Base-by-base conservation (phyloP, 2,797 vertebrate species). In the Notolepis coatsorum region DNA sequence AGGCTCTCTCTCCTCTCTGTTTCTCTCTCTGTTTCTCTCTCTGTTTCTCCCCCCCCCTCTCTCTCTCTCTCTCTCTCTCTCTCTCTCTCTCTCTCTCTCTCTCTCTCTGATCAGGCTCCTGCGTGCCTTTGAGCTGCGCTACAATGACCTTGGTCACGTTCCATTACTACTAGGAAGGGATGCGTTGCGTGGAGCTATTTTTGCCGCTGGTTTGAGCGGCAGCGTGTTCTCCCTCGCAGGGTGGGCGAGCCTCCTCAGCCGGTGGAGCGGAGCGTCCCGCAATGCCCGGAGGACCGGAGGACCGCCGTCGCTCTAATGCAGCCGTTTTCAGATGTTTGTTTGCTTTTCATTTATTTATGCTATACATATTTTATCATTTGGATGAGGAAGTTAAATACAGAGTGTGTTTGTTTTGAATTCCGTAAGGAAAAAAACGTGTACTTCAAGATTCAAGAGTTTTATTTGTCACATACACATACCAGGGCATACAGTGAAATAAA, bases 111-210 rank as follows among this genome's bases (percentile, higher is more conserved):
- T 51, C 27, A 27, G 35, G 38, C 55, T 62, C 31, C 33, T 31
- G 53, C 55, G 63, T 62, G 45, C 70, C 63, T 49, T 49, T 64
- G 30, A 72, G 70, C 49, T 31, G 21, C 60, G 38, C 59, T 51
- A 53, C 58, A 33, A 9, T 68, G 80, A 85, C 79, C 77, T 71
- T 75, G 65, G 55, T 57, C 67, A 71, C 38, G 10, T 80, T 79
- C 60, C 72, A 71, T 79, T 69, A 70, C 48, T 20, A 49, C 50
- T 60, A 54, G 33, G 21, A 59, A 54, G 41, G 57, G 12, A 17
- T 31, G 59, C 54, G 52, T 62, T 67, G 51, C 51, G 48, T 60
- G 12, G 62, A 53, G 71, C 60, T 84, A 77, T 82, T 86, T 88
- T 82, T 86, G 68, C 46, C 61, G 4, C 62, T 17, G 55, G 68